A percentile compares a stretch with the other conserved stretches of the same genome.
phyloP scores from a whole-genome alignment of 1,140 invertebrate genomes.

The Oncopodura yosiiana region DNA sequence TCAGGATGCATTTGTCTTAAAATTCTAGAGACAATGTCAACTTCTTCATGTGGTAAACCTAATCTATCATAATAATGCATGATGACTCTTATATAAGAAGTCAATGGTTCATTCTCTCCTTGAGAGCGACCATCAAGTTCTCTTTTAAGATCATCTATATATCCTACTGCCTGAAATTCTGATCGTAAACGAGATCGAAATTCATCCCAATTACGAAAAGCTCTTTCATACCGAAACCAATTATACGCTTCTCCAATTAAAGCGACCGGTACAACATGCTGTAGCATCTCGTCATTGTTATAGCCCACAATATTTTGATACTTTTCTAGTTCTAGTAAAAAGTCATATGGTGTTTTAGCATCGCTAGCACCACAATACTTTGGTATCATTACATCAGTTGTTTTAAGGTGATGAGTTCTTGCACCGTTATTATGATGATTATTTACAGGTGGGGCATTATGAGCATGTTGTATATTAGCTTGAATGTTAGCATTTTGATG shows the following conservation, averaged over 20 bases:
- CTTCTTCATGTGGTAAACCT: background rate
- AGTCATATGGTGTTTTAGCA: conserved; percentile 5
- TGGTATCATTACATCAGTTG: conserved; percentile 11
- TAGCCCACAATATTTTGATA: background rate
- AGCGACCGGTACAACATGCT: conserved; percentile 7
- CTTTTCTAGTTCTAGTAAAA: conserved; percentile 6
- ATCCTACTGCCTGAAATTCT: conserved; percentile 13
- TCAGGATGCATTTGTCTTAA: conserved; percentile 11
- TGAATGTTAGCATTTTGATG: too few species aligned
- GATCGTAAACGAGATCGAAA: conserved; percentile 1
- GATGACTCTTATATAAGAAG: conserved; percentile 12
- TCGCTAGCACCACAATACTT: background rate
- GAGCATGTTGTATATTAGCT: too few species aligned
- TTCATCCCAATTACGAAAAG: background rate
- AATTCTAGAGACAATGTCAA: background rate
- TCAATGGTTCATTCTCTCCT: conserved; percentile 6
- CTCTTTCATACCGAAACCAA: background rate
- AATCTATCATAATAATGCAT: conserved; percentile 6
- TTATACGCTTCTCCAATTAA: conserved; percentile 4
- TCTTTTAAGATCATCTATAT: background rate
- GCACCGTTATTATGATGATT: too few species aligned
- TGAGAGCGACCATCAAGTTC: conserved; percentile 11
- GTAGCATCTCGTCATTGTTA: background rate
- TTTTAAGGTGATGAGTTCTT: too few species aligned
- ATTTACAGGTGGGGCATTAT: too few species aligned